phyloP scores from a whole-genome alignment of 2,888 invertebrate species.

The Eilema depressum region DNA sequence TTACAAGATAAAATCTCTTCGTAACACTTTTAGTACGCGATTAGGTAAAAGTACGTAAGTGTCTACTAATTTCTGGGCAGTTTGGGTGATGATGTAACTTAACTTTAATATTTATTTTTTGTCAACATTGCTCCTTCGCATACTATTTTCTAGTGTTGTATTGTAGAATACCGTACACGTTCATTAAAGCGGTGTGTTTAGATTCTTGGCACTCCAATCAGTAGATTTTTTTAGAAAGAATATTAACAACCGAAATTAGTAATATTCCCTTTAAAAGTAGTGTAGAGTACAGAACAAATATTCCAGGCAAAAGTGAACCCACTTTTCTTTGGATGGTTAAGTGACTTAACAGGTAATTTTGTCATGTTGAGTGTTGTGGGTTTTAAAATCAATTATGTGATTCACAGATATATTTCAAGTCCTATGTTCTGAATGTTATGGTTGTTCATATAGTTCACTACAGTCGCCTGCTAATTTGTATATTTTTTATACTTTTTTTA shows the following conservation, averaged over 20 bases:
- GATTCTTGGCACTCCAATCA: not conserved
- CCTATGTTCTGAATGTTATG: too few species aligned
- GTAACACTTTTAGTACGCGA: slow-evolving; percentile 1
- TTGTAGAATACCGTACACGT: too few species aligned
- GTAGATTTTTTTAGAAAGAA: too few species aligned
- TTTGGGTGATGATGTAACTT: not conserved
- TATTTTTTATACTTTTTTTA: too few species aligned
- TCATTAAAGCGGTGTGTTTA: not conserved
- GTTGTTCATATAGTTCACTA: too few species aligned
- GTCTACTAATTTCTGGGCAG: not conserved
- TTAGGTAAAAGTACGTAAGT: slow-evolving; percentile 25
- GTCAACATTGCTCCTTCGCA: not conserved
- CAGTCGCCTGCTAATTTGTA: too few species aligned
- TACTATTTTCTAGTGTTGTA: too few species aligned
- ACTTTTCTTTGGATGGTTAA: not conserved
- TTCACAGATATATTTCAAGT: too few species aligned
- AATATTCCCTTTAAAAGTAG: too few species aligned
- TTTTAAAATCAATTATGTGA: too few species aligned
- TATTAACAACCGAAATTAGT: too few species aligned
- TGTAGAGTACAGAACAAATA: not conserved
- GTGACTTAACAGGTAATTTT: too few species aligned
- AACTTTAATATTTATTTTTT: not conserved
- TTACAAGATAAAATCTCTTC: slow-evolving; percentile 9
- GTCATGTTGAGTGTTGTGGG: not conserved
- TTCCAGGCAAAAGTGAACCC: not conserved